Percentiles rank a stretch among this genome's conserved stretches.
These are phyloP conservation scores for Cydia amplana DNA, from an alignment of 1,140 invertebrate species.

Conservation along the genomic window DNA sequence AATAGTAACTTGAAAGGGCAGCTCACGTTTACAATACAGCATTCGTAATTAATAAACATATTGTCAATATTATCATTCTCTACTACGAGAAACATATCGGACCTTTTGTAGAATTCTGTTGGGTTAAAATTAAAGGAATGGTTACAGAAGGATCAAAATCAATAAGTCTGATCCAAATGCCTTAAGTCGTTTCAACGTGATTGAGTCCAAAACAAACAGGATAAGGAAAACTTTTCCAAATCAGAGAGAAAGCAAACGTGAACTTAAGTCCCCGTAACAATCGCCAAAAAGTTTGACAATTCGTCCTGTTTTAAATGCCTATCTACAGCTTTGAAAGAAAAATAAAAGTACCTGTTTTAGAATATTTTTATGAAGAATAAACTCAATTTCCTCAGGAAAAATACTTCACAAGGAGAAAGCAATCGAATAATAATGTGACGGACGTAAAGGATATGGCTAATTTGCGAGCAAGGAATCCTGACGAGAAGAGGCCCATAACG, in stretches of 20 bases:
- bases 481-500: constrained; percentile 35
- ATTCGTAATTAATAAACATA: neutral
- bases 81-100: neutral
- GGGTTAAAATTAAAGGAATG: neutral
- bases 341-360: constrained; percentile 39
- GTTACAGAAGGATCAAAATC: constrained; percentile 2
- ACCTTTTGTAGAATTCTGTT: neutral
- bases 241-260: constrained; percentile 1
- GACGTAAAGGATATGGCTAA: constrained; percentile 45
- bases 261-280: constrained; percentile 9
- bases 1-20: constrained; percentile 37
- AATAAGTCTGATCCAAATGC: constrained; percentile 3
- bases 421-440: constrained; percentile 56
- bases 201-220: constrained; percentile 5
- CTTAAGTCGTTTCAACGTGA: constrained; percentile 6
- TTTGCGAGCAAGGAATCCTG: constrained; percentile 35
- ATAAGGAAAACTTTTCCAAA: neutral
- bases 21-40: neutral
- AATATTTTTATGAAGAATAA: constrained; percentile 43
- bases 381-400: constrained; percentile 47
- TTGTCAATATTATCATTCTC: neutral
- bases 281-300: constrained; percentile 6
- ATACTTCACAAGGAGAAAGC: constrained; percentile 41
- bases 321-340: constrained; percentile 19
- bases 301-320: constrained; percentile 14